A percentile compares a stretch with the other conserved stretches of the same genome.
These are phyloP conservation scores for Brevimyrus niger DNA, from an alignment of 2,113 vertebrate species.

Conservation along the genomic window DNA sequence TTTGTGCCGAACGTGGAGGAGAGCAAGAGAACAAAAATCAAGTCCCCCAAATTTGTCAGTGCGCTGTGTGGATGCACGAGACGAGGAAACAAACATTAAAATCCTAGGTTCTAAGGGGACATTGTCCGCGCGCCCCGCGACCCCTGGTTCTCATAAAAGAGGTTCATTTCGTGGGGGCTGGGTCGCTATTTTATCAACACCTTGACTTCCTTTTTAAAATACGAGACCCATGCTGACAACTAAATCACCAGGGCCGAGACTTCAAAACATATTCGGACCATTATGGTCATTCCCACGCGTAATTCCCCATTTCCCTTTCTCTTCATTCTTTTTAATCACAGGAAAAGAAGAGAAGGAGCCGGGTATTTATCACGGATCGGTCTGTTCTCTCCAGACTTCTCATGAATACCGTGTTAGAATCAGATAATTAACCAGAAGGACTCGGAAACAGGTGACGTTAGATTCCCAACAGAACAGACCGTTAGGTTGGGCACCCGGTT, in stretches of 20 bases:
- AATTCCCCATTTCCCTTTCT: background rate
- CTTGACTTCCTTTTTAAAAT: constrained; percentile 24
- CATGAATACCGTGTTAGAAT: constrained; percentile 8
- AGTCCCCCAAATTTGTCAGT: constrained; percentile 7
- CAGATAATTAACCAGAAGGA: constrained; percentile 10
- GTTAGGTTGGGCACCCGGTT: background rate
- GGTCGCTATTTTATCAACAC: constrained; percentile 19
- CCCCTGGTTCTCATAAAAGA: background rate
- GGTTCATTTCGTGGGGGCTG: constrained; percentile 16
- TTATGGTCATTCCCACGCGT: background rate
- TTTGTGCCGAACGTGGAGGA: constrained; percentile 13
- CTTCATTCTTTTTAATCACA: background rate
- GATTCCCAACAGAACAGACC: background rate
- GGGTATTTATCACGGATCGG: constrained; percentile 28
- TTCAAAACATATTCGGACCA: constrained; percentile 1
- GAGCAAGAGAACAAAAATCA: constrained; percentile 5
- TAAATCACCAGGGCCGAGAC: constrained; percentile 19
- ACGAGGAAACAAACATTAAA: constrained; percentile 21
- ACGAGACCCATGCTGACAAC: constrained; percentile 19
- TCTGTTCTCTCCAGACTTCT: constrained; percentile 24
- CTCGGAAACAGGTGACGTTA: constrained; percentile 9
- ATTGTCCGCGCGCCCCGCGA: constrained; percentile 9
- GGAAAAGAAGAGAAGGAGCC: constrained; percentile 12
- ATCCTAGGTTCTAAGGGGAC: background rate
- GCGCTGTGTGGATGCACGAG: constrained; percentile 5